Base-by-base conservation (phyloP, 2,797 vertebrate species). In the Enteromius treurensis region DNA sequence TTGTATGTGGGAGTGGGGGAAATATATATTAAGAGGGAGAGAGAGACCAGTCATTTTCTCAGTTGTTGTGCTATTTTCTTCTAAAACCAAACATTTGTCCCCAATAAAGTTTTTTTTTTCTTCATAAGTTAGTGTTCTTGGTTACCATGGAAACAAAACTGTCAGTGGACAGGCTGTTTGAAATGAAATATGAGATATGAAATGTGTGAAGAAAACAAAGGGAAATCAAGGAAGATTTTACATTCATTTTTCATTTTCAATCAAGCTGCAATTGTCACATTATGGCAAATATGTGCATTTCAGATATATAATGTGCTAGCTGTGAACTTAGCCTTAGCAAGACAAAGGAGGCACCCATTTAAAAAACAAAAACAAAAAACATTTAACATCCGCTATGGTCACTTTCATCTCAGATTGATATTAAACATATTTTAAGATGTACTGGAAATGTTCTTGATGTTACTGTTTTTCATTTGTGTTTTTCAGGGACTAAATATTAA, bases 141-240 rank as follows among this genome's bases (percentile, higher is more conserved):
- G 58, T 77, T 64, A 29, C 58, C 40, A 47, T 64, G 75, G 75
- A 64, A 77, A 77, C 75, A 77, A 64, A 77, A 77, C 58, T 64
- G 23, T 77, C 55, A 62, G 37, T 77, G 23, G 74, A 45, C 23
- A 26, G 37, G 14, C 8, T 64, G 55, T 40, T 77, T 77, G 37
- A 62, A 42, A 64, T 64, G 75, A 64, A 77, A 77, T 47, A 64
- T 77, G 75, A 64, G 75, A 64, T 29, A 60, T 77, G 75, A 40
- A 76, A 58, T 76, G 32, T 76, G 53, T 37, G 29, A 76, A 60
- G 74, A 76, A 76, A 76, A 76, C 74, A 40, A 76, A 60, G 13
- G 21, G 29, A 40, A 76, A 76, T 76, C 74, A 76, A 37, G 49
- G 32, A 58, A 58, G 21, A 53, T 23, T 58, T 76, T 13, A 55